Evolutionary conservation across 2,888 invertebrate species (phyloP), one percentile per base, ranked within the genome.

Genomic region (Desoria tigrina): DNA sequence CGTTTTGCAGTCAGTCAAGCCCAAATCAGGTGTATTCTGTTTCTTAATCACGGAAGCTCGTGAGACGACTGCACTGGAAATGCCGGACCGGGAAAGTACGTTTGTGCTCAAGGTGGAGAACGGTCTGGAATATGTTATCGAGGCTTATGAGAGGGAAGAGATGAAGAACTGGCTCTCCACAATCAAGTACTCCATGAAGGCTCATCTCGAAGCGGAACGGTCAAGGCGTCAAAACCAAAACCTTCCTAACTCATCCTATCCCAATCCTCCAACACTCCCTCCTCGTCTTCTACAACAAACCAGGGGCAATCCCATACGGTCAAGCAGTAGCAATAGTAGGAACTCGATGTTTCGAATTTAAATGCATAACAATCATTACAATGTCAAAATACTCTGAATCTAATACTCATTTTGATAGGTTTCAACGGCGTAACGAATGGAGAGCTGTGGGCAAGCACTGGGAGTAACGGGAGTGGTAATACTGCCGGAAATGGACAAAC

Each of bases 11-110:
- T 79, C 82, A 37, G 77, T 82, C 23, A 84, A 84, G 77, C 95
- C 96, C 26, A 87, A 92, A 51, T 90, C 92, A 79, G 97, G 97
- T 23, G 91, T 97, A 9, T 96, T 97, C 79, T 97, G 96, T 82
- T 94, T 94, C 76, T 86, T 95, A 49, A 94, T 97, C 78, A 89
- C 89, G 1, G 96, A 97, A 81, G 95, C 92, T 1, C 83, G 97
- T 65, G 95, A 96, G 82, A 96, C 97, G 0, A 96, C 95, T 11
- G 91, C 93, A 0, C 81, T 97, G 66, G 97, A 97, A 82, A 95
- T 97, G 95, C 96, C 96, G 0, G 97, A 97, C 79, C 90, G 92
- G 79, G 92, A 95, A 80, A 94, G 96, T 80, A 94, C 96, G 4
- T 96, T 97, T 83, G 96, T 97, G 32, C 82, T 97, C 27, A 96